Percentiles rank a stretch among this genome's conserved stretches.
phyloP scores from a whole-genome alignment of 2,113 vertebrate genomes.

The Tyrannus savana region DNA sequence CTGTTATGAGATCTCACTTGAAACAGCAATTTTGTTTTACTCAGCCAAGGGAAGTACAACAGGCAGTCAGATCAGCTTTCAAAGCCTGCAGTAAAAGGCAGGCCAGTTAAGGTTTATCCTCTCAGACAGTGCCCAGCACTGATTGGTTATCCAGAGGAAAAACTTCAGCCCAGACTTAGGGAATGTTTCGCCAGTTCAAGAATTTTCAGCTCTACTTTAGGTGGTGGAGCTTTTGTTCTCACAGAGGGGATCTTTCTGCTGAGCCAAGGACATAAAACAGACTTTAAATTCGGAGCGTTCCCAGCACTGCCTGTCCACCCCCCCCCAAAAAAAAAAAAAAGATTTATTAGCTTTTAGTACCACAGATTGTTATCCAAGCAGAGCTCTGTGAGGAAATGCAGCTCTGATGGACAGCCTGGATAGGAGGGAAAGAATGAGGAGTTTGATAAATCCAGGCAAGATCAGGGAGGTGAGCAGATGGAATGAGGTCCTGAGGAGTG shows the following conservation, averaged over 20 bases:
- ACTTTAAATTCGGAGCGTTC: conserved; percentile 28
- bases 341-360: conserved; percentile 47
- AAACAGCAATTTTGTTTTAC: background rate
- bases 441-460: background rate
- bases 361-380: conserved; percentile 30
- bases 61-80: background rate
- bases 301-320: conserved; percentile 2
- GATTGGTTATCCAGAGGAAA: background rate
- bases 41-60: background rate
- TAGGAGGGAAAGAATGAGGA: background rate
- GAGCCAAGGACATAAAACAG: background rate
- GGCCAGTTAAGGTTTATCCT: background rate
- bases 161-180: background rate
- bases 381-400: conserved; percentile 28
- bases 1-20: background rate
- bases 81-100: background rate
- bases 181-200: background rate
- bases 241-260: background rate
- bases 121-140: background rate
- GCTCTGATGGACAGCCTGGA: background rate
- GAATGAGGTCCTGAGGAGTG: background rate
- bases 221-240: background rate
- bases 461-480: background rate
- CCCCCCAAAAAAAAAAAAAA: background rate
- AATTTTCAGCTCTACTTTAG: background rate